Evolutionary conservation across 2,888 invertebrate genomes (phyloP).

Genomic region (Cotesia congregata): DNA sequence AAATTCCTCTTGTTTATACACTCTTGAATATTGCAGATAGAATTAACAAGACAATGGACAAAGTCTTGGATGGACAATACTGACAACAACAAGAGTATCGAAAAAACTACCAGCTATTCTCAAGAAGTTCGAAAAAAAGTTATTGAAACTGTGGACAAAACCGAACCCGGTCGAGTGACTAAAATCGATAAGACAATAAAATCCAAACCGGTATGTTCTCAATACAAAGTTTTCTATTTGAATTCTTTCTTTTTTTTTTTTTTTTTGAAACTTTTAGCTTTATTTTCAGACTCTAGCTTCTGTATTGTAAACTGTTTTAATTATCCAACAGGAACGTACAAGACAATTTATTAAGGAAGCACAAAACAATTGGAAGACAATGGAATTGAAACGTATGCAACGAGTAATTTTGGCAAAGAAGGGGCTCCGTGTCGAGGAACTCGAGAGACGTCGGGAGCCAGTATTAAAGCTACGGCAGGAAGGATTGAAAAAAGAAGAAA

Average conservation of each 20-base stretch:
- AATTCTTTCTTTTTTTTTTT: neutral
- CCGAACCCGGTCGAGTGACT: conserved; percentile 64
- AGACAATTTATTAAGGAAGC: conserved; percentile 67
- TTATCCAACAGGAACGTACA: conserved; percentile 47
- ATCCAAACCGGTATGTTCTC: conserved; percentile 43
- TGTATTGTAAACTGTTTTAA: neutral
- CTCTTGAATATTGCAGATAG: conserved; percentile 70
- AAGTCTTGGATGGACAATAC: conserved; percentile 73
- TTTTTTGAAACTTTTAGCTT: neutral
- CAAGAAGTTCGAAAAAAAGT: conserved; percentile 61
- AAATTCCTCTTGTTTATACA: conserved; percentile 40
- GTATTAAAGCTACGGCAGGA: conserved; percentile 75
- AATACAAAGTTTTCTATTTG: neutral
- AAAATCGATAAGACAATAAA: conserved; percentile 62
- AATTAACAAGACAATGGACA: conserved; percentile 77
- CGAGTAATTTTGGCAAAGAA: conserved; percentile 77
- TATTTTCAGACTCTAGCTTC: no score
- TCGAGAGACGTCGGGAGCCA: conserved; percentile 76
- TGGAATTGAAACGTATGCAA: conserved; percentile 78
- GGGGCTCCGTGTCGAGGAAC: conserved; percentile 74
- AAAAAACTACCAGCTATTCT: conserved; percentile 69
- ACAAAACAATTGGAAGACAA: conserved; percentile 75
- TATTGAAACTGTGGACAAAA: conserved; percentile 60
- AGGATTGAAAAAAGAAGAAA: conserved; percentile 73
- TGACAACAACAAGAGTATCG: conserved; percentile 69